Evolutionary conservation across 2,888 invertebrate species (phyloP).

Genomic region (Bugulina stolonifera): DNA sequence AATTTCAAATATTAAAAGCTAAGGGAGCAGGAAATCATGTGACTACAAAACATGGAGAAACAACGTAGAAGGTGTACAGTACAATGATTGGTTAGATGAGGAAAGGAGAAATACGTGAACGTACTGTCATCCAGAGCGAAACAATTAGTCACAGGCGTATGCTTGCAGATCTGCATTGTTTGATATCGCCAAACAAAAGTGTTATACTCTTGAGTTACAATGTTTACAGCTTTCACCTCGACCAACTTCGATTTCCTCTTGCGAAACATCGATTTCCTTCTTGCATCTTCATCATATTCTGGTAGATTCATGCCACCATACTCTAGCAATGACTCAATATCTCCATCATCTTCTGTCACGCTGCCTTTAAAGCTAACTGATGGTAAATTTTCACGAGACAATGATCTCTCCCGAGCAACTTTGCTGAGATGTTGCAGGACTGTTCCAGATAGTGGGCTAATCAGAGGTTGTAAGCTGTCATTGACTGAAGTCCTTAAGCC

Average conservation of each 20-base stretch:
- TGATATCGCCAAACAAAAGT: background rate
- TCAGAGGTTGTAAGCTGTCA: background rate
- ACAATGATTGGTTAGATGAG: background rate
- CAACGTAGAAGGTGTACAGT: no score
- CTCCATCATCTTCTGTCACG: background rate
- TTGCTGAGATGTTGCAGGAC: background rate
- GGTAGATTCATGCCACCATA: background rate
- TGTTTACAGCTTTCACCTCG: background rate
- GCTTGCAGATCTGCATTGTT: conserved; percentile 1
- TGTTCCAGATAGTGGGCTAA: background rate
- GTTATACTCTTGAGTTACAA: background rate
- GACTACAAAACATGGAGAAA: no score
- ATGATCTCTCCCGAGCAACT: background rate
- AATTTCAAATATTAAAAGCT: no score
- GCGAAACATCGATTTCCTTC: background rate
- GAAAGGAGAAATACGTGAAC: no score
- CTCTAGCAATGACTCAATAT: background rate
- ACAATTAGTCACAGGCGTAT: background rate
- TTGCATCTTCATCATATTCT: background rate
- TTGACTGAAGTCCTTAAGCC: no score
- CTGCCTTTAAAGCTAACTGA: background rate
- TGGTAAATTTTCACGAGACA: background rate
- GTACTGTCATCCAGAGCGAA: background rate
- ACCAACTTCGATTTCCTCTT: background rate
- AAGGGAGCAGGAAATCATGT: no score